Base-by-base conservation (phyloP, 1,140 invertebrate genomes). In the Monomorium pharaonis region DNA sequence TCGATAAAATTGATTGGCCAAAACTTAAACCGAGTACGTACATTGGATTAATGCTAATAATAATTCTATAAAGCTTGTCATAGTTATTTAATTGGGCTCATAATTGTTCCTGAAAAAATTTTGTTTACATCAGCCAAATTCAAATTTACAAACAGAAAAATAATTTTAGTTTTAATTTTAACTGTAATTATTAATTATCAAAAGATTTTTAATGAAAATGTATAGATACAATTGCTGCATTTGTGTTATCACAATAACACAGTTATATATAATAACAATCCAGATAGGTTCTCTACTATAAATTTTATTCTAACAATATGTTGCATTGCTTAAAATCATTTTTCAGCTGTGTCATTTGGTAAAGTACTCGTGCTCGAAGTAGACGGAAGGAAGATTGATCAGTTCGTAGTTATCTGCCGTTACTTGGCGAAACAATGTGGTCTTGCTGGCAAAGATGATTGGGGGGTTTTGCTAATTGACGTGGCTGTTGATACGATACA, bases 361-460 rank as follows among this genome's bases (percentile, higher is more conserved):
- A 96, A 97, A 93, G 94, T 98, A 58, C 98, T 98, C 0, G 95
- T 98, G 14, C 92, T 98, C 81, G 97, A 97, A 92, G 94, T 97
- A 16, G 97, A 98, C 91, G 97, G 97, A 12, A 96, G 97, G 90
- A 92, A 95, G 72, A 94, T 97, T 16, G 95, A 96, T 91, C 97
- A 98, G 93, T 97, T 96, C 78, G 93, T 96, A 56, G 96, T 97
- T 44, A 97, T 98, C 89, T 95, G 95, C 54, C 96, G 97, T 42
- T 98, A 97, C 90, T 93, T 97, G 21, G 97, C 97, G 9, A 97
- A 96, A 89, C 95, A 97, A 85, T 96, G 96, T 60, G 96, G 96
- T 78, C 92, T 98, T 67, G 95, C 95, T 81, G 97, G 97, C 1
- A 95, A 96, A 86, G 95, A 96, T 90, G 96, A 96, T 65, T 96